Evolutionary conservation across 2,113 vertebrate species (phyloP), one percentile per base, ranked within the genome.

Genomic region (Saimiri boliviensis): DNA sequence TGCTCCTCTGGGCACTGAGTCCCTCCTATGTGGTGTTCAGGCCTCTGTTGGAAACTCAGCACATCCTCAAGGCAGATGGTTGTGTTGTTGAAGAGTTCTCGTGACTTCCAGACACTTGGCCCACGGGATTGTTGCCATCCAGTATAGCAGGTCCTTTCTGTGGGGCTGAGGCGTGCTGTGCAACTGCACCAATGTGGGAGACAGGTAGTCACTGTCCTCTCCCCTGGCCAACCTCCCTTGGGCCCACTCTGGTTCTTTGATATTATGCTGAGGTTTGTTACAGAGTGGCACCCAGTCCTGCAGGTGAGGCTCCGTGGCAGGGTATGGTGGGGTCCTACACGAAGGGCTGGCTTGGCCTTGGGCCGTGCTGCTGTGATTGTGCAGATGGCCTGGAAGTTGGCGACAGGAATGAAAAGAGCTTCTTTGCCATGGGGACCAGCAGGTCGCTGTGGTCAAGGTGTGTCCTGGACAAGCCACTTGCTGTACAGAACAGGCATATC

Each of bases 151-250:
- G 84, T 30, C 58, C 49, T 16, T 86, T 32, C 56, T 82, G 37
- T 6, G 4, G 13, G 8, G 25, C 25, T 66, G 56, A 54, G 9
- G 71, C 3, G 1, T 58, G 66, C 52, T 25, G 27, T 13, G 5
- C 23, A 16, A 0, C 1, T 27, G 17, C 1, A 0, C 13, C 8
- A 5, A 16, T 37, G 23, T 1, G 76, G 60, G 19, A 54, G 7
- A 30, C 12, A 17, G 8, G 17, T 0, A 2, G 2, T 10, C 11
- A 49, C 8, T 30, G 81, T 83, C 25, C 23, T 37, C 40, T 27
- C 23, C 4, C 35, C 60, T 23, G 35, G 45, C 60, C 47, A 9
- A 0, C 17, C 25, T 63, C 42, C 32, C 37, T 21, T 3, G 60
- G 76, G 16, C 45, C 3, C 16, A 4, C 2, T 3, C 74, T 40